Conservation (phyloP, 2,797 vertebrate genomes). For the Amazona finschi region DNA sequence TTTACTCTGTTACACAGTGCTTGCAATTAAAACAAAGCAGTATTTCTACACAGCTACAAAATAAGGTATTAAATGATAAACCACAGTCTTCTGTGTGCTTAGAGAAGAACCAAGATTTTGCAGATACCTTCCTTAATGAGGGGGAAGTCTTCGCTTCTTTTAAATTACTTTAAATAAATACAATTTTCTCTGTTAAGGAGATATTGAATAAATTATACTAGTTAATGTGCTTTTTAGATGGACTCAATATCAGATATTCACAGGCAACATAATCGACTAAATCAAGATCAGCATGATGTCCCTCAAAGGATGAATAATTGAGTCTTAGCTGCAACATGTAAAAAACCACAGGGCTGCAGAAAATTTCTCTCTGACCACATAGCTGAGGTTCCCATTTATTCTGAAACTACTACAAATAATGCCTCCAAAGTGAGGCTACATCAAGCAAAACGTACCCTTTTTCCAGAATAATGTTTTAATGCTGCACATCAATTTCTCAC, state of each 20-base stretch:
- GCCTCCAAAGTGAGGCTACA: background rate
- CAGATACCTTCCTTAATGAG: background rate
- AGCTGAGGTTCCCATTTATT: background rate
- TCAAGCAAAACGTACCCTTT: background rate
- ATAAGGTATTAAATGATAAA: background rate
- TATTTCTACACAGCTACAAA: background rate
- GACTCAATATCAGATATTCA: conserved; percentile 28
- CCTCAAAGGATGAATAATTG: background rate
- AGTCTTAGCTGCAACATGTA: background rate
- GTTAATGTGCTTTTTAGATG: conserved; percentile 21
- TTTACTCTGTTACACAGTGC: background rate
- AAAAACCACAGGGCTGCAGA: background rate
- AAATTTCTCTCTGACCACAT: background rate
- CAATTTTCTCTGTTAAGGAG: conserved; percentile 28
- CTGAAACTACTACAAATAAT: background rate
- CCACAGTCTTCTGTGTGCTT: background rate
- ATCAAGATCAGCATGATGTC: background rate
- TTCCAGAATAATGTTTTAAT: background rate
- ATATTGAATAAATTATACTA: conserved; percentile 33
- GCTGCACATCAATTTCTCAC: background rate
- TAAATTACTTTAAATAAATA: conserved; percentile 26
- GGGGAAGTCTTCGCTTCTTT: background rate
- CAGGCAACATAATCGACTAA: conserved; percentile 1
- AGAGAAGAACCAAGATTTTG: background rate
- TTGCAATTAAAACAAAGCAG: conserved; percentile 13